Percentiles rank a stretch among this genome's conserved stretches.
Conservation (phyloP, 1,140 invertebrate species). For the Caenorhabditis remanei region DNA sequence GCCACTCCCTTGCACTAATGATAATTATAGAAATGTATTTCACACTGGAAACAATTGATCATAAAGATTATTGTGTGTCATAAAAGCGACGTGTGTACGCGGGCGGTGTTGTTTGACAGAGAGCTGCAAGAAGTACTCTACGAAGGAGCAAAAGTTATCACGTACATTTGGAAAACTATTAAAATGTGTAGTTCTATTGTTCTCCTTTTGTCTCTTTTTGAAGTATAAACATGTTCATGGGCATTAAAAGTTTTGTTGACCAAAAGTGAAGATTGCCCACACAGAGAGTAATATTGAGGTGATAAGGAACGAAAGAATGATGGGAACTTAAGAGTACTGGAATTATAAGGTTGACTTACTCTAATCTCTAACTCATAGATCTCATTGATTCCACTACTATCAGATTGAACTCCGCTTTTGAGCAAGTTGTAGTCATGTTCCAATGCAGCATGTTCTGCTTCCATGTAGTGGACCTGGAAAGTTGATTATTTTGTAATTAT, state of each 20-base stretch:
- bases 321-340: neutral
- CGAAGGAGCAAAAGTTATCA: neutral
- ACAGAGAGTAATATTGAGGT: neutral
- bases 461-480: conserved; percentile 22
- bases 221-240: conserved; percentile 3
- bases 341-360: neutral
- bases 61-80: conserved; percentile 34
- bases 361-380: conserved; percentile 29
- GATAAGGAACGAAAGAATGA: neutral
- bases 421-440: conserved; percentile 43
- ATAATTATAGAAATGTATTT: conserved; percentile 37
- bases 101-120: neutral
- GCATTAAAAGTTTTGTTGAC: neutral
- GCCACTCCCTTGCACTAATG: conserved; percentile 37
- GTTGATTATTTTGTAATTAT: too few relatives aligned
- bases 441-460: conserved; percentile 17
- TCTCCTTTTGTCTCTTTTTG: neutral
- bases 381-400: conserved; percentile 34
- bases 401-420: neutral
- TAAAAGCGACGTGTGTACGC: neutral
- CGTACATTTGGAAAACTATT: neutral
- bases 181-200: conserved; percentile 6
- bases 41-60: conserved; percentile 17
- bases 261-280: neutral
- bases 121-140: neutral